phyloP scores from a whole-genome alignment of 2,113 vertebrate species.

The Microcebus ravelobensis region DNA sequence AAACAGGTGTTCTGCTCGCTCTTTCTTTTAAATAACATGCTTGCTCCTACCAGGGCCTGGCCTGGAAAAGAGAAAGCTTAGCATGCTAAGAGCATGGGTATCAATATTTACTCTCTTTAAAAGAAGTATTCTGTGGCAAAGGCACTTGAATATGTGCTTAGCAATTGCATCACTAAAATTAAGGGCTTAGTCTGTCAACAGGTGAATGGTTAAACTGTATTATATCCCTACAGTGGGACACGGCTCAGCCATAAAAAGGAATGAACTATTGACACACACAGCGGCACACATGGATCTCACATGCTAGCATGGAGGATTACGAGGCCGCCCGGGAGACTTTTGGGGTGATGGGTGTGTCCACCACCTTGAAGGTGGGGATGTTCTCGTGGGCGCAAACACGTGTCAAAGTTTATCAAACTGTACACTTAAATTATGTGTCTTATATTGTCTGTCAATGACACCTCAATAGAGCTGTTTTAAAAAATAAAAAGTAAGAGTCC shows the following conservation, averaged over 20 bases:
- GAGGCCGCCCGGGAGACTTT: background rate
- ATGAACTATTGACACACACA: background rate
- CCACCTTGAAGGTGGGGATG: background rate
- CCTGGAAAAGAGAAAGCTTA: background rate
- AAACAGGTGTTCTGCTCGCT: no score
- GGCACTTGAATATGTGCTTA: rapidly evolving
- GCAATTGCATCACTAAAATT: rapidly evolving
- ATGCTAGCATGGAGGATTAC: no score
- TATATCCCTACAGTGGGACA: rapidly evolving
- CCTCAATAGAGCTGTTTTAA: background rate
- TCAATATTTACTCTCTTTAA: background rate
- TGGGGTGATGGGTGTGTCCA: rapidly evolving
- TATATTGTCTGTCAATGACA: background rate
- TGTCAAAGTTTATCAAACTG: background rate
- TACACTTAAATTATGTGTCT: background rate
- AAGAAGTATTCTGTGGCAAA: rapidly evolving
- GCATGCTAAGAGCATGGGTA: background rate
- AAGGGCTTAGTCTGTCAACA: background rate
- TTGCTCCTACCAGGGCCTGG: rapidly evolving
- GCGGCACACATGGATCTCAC: background rate
- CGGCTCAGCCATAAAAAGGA: no score
- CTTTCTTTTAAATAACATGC: background rate
- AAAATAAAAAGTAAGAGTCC: background rate
- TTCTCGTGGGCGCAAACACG: rapidly evolving
- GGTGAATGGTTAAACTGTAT: rapidly evolving